Evolutionary conservation across 2,888 invertebrate genomes (phyloP), one percentile per base, ranked within the genome.

Genomic region (Miltochrista miniata): DNA sequence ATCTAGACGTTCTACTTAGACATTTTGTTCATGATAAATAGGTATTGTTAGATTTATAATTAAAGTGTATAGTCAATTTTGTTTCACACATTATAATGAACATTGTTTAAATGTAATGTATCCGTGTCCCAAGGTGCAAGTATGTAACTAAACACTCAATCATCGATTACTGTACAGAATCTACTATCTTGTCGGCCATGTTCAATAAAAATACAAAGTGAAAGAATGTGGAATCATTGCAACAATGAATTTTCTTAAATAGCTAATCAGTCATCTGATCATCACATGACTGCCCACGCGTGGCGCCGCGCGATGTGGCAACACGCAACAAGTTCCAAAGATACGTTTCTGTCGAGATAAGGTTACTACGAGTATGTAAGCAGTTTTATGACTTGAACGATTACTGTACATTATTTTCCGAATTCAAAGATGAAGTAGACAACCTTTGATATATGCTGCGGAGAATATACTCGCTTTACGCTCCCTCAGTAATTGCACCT

Each of bases 261-360:
- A 81, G 77, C 79, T 86, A 88, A 89, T 88, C 88, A 86, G 87
- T 88, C 89, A 88, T 83, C 70, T 79, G 82, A 80, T 83, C 84
- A 86, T 87, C 85, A 78, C 72, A 65, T 71, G 65, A 64, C 72
- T 57, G 70, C 89, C 87, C 81, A 87, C 89, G 84, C 85, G 66
- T 74, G 83, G 85, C 85, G 86, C 85, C 84, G 69, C 52, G 55
- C 60, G 61, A 64, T 70, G 69, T 68, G 64, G 68, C 61, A 68
- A 68, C 59, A 58, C 39, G 59, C 56, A 59, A 57, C 70, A 59
- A 62, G 61, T 58, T 68, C 53, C 57, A 51, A 54, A 36, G 51
- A 54, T 57, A 63, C 54, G 45, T 38, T 24, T 24, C 48, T 50
- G 35, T 59, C 57, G 41, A 51, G 56, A 54, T 59, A 45, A 56